These are phyloP conservation scores for Allobates femoralis DNA, from an alignment of 2,797 vertebrate species.

Conservation along the genomic window DNA sequence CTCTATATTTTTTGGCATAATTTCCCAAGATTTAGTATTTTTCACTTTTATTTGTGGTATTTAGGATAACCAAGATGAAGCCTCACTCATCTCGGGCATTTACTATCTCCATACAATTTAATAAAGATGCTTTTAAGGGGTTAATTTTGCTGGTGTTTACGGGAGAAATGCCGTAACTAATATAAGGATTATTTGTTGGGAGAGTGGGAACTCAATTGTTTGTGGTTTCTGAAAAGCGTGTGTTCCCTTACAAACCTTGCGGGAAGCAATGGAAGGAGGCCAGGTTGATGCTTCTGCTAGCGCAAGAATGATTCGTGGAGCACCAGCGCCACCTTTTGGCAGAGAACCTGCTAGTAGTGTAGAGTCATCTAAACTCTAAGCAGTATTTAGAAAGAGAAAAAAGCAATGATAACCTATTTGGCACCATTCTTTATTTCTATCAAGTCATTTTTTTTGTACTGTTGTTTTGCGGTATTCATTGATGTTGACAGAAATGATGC, in stretches of 20 bases:
- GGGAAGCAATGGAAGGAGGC: background rate
- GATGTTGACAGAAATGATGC: too few relatives aligned
- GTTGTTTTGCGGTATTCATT: too few relatives aligned
- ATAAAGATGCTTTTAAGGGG: background rate
- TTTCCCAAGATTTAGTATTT: background rate
- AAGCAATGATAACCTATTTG: background rate
- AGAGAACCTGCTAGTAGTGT: background rate
- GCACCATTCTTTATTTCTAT: too few relatives aligned
- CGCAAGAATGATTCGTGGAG: conserved; percentile 74
- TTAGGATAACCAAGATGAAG: background rate
- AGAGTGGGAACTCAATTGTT: background rate
- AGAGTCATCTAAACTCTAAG: too few relatives aligned
- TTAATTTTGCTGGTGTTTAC: background rate
- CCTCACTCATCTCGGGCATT: background rate
- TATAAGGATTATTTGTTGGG: background rate
- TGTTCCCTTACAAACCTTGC: background rate
- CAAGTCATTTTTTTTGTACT: too few relatives aligned
- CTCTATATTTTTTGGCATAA: background rate
- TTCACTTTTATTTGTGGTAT: background rate
- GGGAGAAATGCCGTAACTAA: background rate
- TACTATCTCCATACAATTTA: background rate
- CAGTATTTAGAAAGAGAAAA: background rate
- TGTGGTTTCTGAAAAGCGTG: background rate
- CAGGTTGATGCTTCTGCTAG: background rate
- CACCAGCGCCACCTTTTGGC: conserved; percentile 85